Conservation (phyloP, 2,797 vertebrate species). For the Karalla daura region DNA sequence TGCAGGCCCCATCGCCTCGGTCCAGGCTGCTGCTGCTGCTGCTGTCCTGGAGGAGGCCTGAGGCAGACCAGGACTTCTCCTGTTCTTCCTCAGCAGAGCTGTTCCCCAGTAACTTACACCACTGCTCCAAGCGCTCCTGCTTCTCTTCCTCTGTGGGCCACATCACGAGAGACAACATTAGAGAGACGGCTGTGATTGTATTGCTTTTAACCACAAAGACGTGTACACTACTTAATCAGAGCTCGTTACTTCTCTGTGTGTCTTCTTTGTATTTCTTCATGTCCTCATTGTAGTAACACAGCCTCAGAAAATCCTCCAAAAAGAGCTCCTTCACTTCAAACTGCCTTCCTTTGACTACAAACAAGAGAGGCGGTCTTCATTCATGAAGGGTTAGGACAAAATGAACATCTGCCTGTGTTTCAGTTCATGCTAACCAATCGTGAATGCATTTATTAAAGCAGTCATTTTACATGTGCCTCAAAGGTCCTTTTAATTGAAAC, state of each 20-base stretch:
- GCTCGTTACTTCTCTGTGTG: conserved; percentile 86
- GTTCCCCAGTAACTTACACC: conserved; percentile 85
- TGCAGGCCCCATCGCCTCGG: conserved; percentile 77
- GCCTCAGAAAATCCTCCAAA: conserved; percentile 92
- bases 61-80: conserved; percentile 61
- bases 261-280: conserved; percentile 89
- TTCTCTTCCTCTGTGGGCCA: conserved; percentile 86
- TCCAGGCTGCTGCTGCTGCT: conserved; percentile 77
- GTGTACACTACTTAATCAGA: not conserved
- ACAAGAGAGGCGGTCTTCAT: not conserved
- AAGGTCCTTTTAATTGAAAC: no score
- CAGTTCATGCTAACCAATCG: not conserved
- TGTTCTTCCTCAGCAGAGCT: conserved; percentile 66
- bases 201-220: no score
- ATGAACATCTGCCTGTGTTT: not conserved
- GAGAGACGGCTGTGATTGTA: no score
- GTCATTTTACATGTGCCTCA: no score
- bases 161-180: conserved; percentile 3
- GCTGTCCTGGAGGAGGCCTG: conserved; percentile 73
- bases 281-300: conserved; percentile 88
- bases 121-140: conserved; percentile 87
- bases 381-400: not conserved
- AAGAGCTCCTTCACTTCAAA: conserved; percentile 95
- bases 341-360: conserved; percentile 90
- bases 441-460: no score